Evolutionary conservation across 2,888 invertebrate genomes (phyloP), one percentile per base, ranked within the genome.

Genomic region (Drosophila rellima): DNA sequence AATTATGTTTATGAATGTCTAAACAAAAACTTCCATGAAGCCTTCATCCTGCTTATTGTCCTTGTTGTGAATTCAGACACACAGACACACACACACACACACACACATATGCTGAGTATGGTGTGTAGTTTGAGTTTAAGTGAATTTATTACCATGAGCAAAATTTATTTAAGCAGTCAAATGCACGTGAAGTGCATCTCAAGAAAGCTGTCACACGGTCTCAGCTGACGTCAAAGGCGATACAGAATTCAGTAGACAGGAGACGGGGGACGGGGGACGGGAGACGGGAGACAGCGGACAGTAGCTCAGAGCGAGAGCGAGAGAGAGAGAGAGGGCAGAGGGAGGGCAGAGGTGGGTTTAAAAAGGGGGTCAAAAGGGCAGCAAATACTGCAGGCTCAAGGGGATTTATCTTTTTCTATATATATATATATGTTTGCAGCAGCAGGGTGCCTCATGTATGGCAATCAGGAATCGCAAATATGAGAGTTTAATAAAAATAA

Each of bases 141-240:
- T 89, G 82, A 85, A 85, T 85, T 85, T 89, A 85, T 85, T 85
- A 85, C 89, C 89, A 89, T 87, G 79, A 88, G 67, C 79, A 77
- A 84, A 87, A 85, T 89, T 84, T 85, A 85, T 84, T 87, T 85
- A 82, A 84, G 82, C 89, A 89, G 85, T 87, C 85, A 85, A 85
- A 81, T 85, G 89, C 89, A 85, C 85, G 89, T 85, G 85, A 85
- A 85, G 88, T 84, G 82, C 85, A 81, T 81, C 82, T 78, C 79
- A 84, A 77, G 88, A 79, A 83, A 89, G 74, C 88, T 85, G 89
- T 85, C 89, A 85, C 72, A 88, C 70, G 60, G 75, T 71, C 61
- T 67, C 51, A 23, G 66, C 70, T 62, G 62, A 79, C 75, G 55
- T 78, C 79, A 77, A 74, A 74, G 75, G 56, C 78, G 54, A 52